These are phyloP conservation scores for Natrix natrix DNA, from an alignment of 2,797 vertebrate species.

Conservation along the genomic window DNA sequence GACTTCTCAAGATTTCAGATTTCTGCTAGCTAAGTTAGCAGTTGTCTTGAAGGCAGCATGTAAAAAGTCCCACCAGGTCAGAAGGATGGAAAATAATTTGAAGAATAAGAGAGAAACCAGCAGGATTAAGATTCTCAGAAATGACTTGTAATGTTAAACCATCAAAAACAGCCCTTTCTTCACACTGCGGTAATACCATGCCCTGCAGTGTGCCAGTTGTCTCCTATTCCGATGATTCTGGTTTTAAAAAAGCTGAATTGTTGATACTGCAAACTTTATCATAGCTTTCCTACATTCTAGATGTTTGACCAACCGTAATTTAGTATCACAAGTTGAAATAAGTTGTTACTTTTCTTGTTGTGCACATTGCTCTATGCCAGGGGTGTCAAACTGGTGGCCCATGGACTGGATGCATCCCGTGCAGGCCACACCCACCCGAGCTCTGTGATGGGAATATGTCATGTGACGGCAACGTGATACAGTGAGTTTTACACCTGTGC, in stretches of 20 bases:
- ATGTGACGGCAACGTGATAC: too few relatives aligned
- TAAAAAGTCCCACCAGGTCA: slow-evolving; percentile 13
- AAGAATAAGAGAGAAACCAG: slow-evolving; percentile 24
- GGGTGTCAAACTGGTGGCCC: too few relatives aligned
- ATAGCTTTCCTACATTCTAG: not conserved
- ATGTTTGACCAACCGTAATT: not conserved
- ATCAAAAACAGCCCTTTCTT: slow-evolving; percentile 19
- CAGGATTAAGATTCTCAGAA: slow-evolving; percentile 28
- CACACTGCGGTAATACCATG: slow-evolving; percentile 17
- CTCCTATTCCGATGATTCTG: not conserved
- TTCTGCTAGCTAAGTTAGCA: slow-evolving; percentile 25
- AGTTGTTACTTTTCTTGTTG: not conserved
- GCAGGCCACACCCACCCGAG: too few relatives aligned
- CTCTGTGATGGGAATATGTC: too few relatives aligned
- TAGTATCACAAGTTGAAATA: not conserved
- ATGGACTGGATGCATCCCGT: too few relatives aligned
- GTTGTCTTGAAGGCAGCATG: slow-evolving; percentile 24
- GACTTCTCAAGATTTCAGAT: slow-evolving; percentile 23
- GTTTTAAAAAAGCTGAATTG: not conserved
- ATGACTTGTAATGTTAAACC: slow-evolving; percentile 19
- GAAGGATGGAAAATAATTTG: slow-evolving; percentile 1
- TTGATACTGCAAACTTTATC: not conserved
- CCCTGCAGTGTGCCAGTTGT: not conserved
- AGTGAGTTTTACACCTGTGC: too few relatives aligned
- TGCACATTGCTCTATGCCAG: not conserved